Conservation (phyloP, 2,888 invertebrate genomes). For the Drepana falcataria region DNA sequence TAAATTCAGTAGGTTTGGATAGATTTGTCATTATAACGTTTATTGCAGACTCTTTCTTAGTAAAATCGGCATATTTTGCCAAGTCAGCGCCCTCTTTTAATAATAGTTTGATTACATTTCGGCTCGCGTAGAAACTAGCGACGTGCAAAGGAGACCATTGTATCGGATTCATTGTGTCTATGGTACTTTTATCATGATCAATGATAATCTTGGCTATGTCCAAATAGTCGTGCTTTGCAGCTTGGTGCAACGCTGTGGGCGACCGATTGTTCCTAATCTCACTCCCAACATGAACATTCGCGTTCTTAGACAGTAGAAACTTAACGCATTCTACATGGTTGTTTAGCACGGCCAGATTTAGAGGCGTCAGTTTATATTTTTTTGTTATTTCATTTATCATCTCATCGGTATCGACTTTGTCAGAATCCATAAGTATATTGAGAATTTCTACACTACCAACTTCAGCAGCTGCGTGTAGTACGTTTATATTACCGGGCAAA, state of each 20-base stretch:
- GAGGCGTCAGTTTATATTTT: constrained; percentile 65
- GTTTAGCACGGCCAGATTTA: constrained; percentile 77
- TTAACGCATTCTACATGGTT: constrained; percentile 67
- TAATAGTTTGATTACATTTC: constrained; percentile 71
- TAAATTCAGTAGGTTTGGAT: constrained; percentile 72
- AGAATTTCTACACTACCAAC: constrained; percentile 75
- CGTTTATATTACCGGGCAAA: constrained; percentile 67
- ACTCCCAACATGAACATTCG: constrained; percentile 40
- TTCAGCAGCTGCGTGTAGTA: constrained; percentile 80
- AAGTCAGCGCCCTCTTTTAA: constrained; percentile 68
- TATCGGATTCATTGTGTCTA: constrained; percentile 60
- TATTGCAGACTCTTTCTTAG: constrained; percentile 66
- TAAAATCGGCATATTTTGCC: constrained; percentile 57
- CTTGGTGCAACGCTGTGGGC: constrained; percentile 67
- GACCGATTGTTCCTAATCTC: constrained; percentile 54
- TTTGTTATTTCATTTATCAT: constrained; percentile 51
- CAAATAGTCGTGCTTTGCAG: constrained; percentile 56
- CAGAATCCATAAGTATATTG: constrained; percentile 64
- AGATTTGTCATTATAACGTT: constrained; percentile 71
- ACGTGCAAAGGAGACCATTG: constrained; percentile 58
- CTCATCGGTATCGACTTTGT: constrained; percentile 44
- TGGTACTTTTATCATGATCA: constrained; percentile 54
- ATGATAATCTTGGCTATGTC: constrained; percentile 57
- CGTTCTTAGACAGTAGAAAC: constrained; percentile 59
- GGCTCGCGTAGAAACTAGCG: constrained; percentile 77